phyloP scores from a whole-genome alignment of 2,113 vertebrate genomes.

The Myiozetetes cayanensis region DNA sequence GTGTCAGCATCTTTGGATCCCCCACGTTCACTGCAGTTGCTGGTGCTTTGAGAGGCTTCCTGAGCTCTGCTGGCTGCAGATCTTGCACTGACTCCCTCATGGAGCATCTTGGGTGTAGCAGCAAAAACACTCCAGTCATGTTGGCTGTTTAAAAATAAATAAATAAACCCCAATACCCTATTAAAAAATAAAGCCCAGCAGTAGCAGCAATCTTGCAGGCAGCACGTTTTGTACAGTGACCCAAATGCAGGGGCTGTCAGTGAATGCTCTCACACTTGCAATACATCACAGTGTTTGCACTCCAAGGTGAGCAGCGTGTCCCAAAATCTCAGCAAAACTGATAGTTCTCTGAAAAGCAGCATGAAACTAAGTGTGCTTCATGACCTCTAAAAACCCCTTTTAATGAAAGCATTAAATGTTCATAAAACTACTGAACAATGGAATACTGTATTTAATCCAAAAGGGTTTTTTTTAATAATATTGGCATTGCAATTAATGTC shows the following conservation, averaged over 20 bases:
- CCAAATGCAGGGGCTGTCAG: neutral
- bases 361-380: neutral
- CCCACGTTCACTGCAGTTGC: neutral
- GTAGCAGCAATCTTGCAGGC: neutral
- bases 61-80: neutral
- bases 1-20: neutral
- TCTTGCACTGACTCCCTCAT: neutral
- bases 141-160: neutral
- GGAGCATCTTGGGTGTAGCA: neutral
- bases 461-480: neutral
- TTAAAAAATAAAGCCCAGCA: neutral
- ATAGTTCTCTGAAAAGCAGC: slow-evolving; percentile 5
- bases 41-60: neutral
- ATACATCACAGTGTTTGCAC: neutral
- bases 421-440: neutral
- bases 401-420: slow-evolving; percentile 11
- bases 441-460: neutral
- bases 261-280: neutral
- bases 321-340: neutral
- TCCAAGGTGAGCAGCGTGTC: neutral
- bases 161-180: neutral
- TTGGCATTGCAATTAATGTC: neutral
- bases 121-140: neutral
- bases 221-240: neutral
- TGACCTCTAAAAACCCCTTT: neutral